Conservation (phyloP, 2,797 vertebrate genomes). For the Tapirus indicus region DNA sequence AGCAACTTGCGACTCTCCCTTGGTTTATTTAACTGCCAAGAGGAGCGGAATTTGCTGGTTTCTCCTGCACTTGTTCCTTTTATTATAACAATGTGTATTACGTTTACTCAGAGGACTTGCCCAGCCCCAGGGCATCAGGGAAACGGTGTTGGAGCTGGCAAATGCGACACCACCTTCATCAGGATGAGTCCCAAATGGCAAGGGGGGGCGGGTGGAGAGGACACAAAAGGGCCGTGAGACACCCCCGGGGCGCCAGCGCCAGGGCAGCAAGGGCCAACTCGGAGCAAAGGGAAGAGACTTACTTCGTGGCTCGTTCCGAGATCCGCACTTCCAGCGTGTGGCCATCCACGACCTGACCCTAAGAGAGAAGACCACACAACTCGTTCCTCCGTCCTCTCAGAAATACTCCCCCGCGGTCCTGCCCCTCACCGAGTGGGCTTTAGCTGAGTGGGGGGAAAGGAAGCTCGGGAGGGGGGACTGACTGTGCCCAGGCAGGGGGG, state of each 20-base stretch:
- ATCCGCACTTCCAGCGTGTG: slow-evolving; percentile 96
- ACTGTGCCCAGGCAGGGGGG: neutral
- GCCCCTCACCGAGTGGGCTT: fast-evolving
- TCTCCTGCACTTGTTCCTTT: neutral
- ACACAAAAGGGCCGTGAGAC: fast-evolving
- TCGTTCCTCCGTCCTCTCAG: neutral
- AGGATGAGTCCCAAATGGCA: neutral
- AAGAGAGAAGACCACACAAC: neutral
- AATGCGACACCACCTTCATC: fast-evolving
- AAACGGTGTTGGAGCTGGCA: fast-evolving
- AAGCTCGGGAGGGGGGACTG: fast-evolving
- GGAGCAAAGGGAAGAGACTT: slow-evolving; percentile 61
- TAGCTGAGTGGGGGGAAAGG: neutral
- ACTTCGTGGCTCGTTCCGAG: slow-evolving; percentile 95
- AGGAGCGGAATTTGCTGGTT: fast-evolving
- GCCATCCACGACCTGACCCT: slow-evolving; percentile 94
- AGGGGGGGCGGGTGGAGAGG: fast-evolving
- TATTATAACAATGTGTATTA: fast-evolving
- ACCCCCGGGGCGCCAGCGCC: fast-evolving
- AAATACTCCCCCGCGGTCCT: fast-evolving
- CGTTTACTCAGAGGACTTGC: neutral
- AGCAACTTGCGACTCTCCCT: fast-evolving
- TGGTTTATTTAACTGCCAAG: neutral
- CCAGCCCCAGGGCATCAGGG: fast-evolving
- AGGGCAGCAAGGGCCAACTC: fast-evolving